Evolutionary conservation across 2,113 vertebrate genomes (phyloP), one percentile per base, ranked within the genome.

Genomic region (Rhineura floridana): DNA sequence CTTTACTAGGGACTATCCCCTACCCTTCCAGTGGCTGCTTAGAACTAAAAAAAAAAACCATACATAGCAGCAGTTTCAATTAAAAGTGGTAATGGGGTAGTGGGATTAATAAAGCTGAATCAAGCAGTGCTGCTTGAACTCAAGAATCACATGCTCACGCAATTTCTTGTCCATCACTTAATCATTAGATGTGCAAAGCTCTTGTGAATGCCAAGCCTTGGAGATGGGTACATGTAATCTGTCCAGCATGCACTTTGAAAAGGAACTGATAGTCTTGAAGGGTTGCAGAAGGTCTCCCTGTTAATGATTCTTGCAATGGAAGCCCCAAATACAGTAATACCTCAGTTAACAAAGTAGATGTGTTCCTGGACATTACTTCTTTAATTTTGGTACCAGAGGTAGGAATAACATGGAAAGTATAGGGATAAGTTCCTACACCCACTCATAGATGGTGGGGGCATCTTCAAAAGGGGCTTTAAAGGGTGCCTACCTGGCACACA

Each of bases 1-100:
- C 65, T 67, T 85, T 89, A 63, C 13, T 39, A 1, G 17, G 0
- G 0, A 48, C 67, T 12, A 33, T 39, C 23, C 21, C 52, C 23
- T 2, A 42, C 23, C 1, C 25, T 55, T 59, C 33, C 4, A 55
- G 23, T 39, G 67, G 21, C 44, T 67, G 15, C 23, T 50, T 2
- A 88, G n/a, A 72, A 72, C 15, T 17, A 12, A 36, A n/a, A 65
- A 65, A 33, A 46, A 86, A 65, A 33, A 50, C 2, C 23, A 15
- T 42, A 70, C 44, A 70, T 62, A 25, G 13, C 25, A 30, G 8
- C 59, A 65, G 21, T 77, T 77, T 52, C 81, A 67, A 50, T 23
- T 42, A 39, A 83, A 50, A 52, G 23, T n/a, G 8, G 39, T 21
- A 69, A 28, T 3, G 30, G 46, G 39, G 30, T 19, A 0, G 17